Evolutionary conservation across 2,113 vertebrate species (phyloP).

Genomic region (Aramus guarauna): DNA sequence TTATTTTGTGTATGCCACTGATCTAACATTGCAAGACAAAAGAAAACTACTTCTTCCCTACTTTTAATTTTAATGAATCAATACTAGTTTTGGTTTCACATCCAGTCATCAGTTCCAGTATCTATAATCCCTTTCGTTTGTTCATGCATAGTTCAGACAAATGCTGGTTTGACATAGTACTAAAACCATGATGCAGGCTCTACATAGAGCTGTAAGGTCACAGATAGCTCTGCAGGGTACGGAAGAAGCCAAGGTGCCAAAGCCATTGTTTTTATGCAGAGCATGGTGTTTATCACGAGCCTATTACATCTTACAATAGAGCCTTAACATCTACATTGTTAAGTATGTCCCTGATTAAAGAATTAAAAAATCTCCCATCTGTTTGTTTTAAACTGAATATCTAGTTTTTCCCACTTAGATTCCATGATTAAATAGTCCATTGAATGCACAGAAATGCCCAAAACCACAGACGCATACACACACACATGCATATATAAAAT

Average conservation of each 20-base stretch:
- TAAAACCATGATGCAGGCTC: background rate
- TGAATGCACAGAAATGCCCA: background rate
- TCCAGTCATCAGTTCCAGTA: background rate
- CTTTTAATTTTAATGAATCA: background rate
- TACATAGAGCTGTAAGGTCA: background rate
- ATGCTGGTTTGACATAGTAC: background rate
- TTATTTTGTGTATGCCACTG: background rate
- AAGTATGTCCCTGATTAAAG: background rate
- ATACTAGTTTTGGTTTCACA: background rate
- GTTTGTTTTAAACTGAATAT: background rate
- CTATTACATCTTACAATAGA: too few relatives aligned
- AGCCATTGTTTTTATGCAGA: background rate
- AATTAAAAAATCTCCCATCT: background rate
- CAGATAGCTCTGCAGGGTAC: background rate
- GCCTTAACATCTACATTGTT: rapidly evolving
- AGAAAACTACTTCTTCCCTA: background rate
- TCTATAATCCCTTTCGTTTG: background rate
- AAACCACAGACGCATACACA: background rate
- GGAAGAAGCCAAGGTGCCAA: background rate
- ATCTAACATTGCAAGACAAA: background rate
- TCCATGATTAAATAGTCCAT: rapidly evolving
- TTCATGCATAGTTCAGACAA: background rate
- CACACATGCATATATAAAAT: rapidly evolving
- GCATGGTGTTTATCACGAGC: background rate
- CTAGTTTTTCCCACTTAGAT: background rate